Conservation (phyloP, 35 echinoderm and acorn worm genomes). For the Chiridota heheva region DNA sequence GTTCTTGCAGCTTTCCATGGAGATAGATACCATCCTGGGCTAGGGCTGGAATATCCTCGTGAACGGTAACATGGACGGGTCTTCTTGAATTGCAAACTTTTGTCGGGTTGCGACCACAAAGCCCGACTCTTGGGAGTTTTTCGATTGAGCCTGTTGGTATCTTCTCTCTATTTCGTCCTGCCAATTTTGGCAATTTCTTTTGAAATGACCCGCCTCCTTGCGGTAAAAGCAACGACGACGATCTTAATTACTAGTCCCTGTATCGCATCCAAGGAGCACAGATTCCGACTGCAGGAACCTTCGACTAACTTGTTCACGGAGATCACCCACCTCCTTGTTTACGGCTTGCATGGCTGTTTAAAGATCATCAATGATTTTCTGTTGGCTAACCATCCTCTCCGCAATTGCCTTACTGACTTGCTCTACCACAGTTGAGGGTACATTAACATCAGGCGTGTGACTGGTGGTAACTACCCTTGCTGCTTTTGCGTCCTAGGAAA, state of each 20-base stretch:
- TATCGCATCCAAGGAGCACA: neutral
- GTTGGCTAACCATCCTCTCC: neutral
- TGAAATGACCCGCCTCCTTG: constrained; percentile 5
- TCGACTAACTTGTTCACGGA: neutral
- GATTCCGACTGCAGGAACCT: neutral
- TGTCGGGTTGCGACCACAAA: constrained; percentile 19
- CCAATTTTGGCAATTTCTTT: neutral
- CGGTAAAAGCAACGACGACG: constrained; percentile 9
- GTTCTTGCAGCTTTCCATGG: neutral
- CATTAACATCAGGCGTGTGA: no score
- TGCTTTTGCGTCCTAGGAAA: neutral
- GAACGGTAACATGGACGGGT: neutral
- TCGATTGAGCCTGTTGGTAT: neutral
- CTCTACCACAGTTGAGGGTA: neutral
- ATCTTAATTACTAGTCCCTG: neutral
- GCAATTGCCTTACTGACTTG: neutral
- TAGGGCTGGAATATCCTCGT: constrained; percentile 12
- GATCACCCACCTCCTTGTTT: neutral
- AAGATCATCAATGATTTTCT: neutral
- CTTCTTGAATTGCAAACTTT: neutral
- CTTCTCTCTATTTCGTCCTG: neutral
- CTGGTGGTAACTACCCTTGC: neutral
- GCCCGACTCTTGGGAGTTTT: constrained; percentile 11
- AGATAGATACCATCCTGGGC: constrained; percentile 3
- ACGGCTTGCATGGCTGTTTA: neutral